A percentile compares a stretch with the other conserved stretches of the same genome.
Conservation (phyloP, 1,140 invertebrate species). For the Hypsibius dujardini region DNA sequence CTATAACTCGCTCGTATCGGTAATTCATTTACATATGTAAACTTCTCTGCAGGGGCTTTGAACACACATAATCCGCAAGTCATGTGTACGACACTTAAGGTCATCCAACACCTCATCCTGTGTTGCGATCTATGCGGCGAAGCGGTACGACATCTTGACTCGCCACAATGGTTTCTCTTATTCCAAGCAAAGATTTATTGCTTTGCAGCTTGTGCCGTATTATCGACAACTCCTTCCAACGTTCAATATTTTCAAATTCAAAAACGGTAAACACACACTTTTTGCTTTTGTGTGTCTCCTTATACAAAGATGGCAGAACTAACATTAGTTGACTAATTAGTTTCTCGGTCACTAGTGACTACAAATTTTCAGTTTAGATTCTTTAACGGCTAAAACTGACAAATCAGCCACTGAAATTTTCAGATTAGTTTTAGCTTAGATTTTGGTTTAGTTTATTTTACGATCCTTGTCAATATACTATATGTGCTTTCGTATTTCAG, state of each 20-base stretch:
- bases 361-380: too few species aligned
- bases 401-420: too few species aligned
- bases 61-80: slow-evolving; percentile 57
- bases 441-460: too few species aligned
- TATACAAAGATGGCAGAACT: not conserved
- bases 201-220: slow-evolving; percentile 49
- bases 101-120: slow-evolving; percentile 59
- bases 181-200: too few species aligned
- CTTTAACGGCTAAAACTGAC: too few species aligned
- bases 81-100: slow-evolving; percentile 56
- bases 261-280: slow-evolving; percentile 47
- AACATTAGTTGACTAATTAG: not conserved
- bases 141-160: slow-evolving; percentile 38
- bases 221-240: slow-evolving; percentile 74
- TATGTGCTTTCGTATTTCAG: slow-evolving; percentile 30
- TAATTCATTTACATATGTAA: not conserved
- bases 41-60: slow-evolving; percentile 46
- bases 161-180: too few species aligned
- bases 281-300: slow-evolving; percentile 17
- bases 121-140: slow-evolving; percentile 62
- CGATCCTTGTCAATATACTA: not conserved
- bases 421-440: too few species aligned
- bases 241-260: slow-evolving; percentile 70
- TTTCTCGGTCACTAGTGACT: not conserved
- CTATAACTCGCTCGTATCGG: slow-evolving; percentile 10